These are phyloP conservation scores for Cephonodes hylas DNA, from an alignment of 2,888 invertebrate species.

Conservation along the genomic window DNA sequence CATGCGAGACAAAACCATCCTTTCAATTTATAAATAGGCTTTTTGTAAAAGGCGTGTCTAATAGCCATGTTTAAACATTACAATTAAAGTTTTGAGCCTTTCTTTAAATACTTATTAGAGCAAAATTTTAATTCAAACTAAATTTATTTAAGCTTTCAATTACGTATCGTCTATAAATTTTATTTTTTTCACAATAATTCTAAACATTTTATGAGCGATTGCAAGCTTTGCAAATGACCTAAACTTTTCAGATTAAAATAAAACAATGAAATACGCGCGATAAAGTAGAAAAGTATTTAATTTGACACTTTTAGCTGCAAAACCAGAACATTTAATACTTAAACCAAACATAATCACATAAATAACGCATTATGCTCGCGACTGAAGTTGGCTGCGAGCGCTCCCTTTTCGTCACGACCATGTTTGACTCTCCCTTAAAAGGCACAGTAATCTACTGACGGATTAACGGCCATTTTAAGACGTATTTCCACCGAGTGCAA, in stretches of 20 bases:
- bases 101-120: background rate
- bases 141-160: background rate
- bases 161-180: background rate
- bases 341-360: conserved; percentile 2
- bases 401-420: conserved; percentile 45
- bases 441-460: conserved; percentile 57
- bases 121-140: background rate
- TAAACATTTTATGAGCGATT: background rate
- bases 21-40: conserved; percentile 28
- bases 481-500: conserved; percentile 66
- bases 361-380: conserved; percentile 18
- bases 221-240: background rate
- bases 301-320: background rate
- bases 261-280: background rate
- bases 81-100: background rate
- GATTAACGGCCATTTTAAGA: conserved; percentile 67
- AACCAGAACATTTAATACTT: background rate
- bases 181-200: background rate
- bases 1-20: conserved; percentile 34
- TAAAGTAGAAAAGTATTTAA: background rate
- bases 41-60: conserved; percentile 14
- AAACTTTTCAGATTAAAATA: conserved; percentile 1
- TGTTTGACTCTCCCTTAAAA: conserved; percentile 60
- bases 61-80: background rate
- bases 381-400: conserved; percentile 32